These are phyloP conservation scores for Smutsia temminckii DNA, from an alignment of 2,797 vertebrate species.

Conservation along the genomic window DNA sequence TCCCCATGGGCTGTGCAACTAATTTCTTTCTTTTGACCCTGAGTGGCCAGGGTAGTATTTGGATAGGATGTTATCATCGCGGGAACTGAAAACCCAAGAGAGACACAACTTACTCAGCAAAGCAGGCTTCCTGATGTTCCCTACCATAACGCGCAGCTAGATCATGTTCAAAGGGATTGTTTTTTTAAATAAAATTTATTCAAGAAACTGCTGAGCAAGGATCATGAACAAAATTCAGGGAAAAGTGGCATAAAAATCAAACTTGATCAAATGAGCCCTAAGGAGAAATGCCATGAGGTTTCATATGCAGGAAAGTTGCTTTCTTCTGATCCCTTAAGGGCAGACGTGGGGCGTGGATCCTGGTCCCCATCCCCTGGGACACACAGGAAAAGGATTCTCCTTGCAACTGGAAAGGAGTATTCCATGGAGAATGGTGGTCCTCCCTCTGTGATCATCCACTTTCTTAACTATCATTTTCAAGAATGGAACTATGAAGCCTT, in stretches of 20 bases:
- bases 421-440: too few species aligned
- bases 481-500: background rate
- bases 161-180: background rate
- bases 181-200: background rate
- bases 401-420: background rate
- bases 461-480: background rate
- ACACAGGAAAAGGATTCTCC: background rate
- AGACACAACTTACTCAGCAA: background rate
- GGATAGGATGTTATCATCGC: conserved; percentile 99
- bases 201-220: background rate
- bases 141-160: too few species aligned
- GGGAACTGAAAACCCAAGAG: conserved; percentile 89
- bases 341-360: accelerated
- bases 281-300: accelerated
- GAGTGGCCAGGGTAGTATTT: conserved; percentile 97
- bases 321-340: accelerated
- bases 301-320: accelerated
- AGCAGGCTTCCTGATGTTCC: accelerated
- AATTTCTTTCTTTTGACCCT: conserved; percentile 98
- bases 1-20: conserved; percentile 97
- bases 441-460: background rate
- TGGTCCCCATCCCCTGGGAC: background rate
- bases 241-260: background rate
- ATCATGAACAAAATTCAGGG: background rate
- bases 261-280: accelerated